phyloP scores from a whole-genome alignment of 2,888 invertebrate species.

The Apomyelois bistriatella region DNA sequence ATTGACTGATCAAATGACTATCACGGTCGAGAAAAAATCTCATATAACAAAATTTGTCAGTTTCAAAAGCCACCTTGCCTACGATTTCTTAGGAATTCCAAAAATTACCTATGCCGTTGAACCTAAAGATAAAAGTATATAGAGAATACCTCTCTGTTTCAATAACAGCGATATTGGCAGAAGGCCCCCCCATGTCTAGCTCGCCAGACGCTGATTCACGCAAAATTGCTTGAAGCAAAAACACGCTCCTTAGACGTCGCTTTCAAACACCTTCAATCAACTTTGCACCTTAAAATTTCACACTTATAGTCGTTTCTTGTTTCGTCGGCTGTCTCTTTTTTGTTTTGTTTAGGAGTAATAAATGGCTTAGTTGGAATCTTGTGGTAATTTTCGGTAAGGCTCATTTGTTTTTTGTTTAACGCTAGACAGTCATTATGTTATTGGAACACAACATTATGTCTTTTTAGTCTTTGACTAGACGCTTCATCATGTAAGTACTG shows the following conservation, averaged over 20 bases:
- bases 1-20: too few species aligned
- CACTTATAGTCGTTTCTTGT: constrained; percentile 18
- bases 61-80: too few species aligned
- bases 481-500: neutral
- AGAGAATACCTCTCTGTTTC: too few species aligned
- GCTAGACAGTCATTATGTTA: constrained; percentile 44
- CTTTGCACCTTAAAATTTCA: constrained; percentile 28
- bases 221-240: constrained; percentile 34
- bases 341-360: constrained; percentile 23
- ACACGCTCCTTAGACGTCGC: neutral
- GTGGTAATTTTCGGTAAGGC: constrained; percentile 55
- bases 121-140: too few species aligned
- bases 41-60: too few species aligned
- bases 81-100: too few species aligned
- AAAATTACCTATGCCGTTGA: too few species aligned
- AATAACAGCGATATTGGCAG: neutral
- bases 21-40: too few species aligned
- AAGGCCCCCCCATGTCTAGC: constrained; percentile 35
- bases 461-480: neutral
- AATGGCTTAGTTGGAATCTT: constrained; percentile 41
- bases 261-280: constrained; percentile 18
- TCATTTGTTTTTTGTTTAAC: constrained; percentile 49
- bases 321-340: neutral
- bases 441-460: neutral
- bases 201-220: constrained; percentile 59